Evolutionary conservation across 2,888 invertebrate genomes (phyloP), one percentile per base, ranked within the genome.

Genomic region (Nomada goodeniana): DNA sequence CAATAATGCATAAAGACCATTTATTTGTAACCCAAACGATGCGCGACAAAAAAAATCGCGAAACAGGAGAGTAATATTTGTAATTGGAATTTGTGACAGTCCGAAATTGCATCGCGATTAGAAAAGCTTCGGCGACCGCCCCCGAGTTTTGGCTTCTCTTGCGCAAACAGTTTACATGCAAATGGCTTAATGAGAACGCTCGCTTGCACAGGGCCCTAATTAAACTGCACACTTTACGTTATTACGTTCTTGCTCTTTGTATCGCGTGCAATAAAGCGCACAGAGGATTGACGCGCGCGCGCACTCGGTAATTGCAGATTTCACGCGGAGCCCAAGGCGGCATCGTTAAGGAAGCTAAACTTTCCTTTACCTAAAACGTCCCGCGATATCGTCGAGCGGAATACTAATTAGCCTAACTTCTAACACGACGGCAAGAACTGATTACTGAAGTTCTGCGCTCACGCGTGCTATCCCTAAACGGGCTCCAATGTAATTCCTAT

Each of bases 341-440:
- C 50, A 44, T 64, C 71, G 68, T 63, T 68, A 69, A 77, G 76
- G 77, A 77, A 73, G 68, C 52, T 73, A 69, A 73, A 73, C 73
- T 81, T 81, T 77, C 77, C 73, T 73, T 69, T 60, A 72, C 68
- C 73, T 57, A 69, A 81, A 77, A 69, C 76, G 60, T 67, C 42
- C 50, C 68, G 69, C 67, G 60, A 23, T 55, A 65, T 52, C 52
- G 50, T n/a, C 72, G 64, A 13, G 50, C 44, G 64, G 81, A 73
- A 81, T 81, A 77, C 77, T 73, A 73, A 81, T 81, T 69, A 77
- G 36, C 42, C 53, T 55, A 71, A 80, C 76, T 80, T 72, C 76
- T 68, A 67, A 79, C 69, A 59, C 79, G 63, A 36, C 23, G 18
- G 73, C 26, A 18, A 57, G 18, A 69, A 59, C 79, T 74, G 75